Evolutionary conservation across 1,140 invertebrate genomes (phyloP), one percentile per base, ranked within the genome.

Genomic region (Drosophila sproati): DNA sequence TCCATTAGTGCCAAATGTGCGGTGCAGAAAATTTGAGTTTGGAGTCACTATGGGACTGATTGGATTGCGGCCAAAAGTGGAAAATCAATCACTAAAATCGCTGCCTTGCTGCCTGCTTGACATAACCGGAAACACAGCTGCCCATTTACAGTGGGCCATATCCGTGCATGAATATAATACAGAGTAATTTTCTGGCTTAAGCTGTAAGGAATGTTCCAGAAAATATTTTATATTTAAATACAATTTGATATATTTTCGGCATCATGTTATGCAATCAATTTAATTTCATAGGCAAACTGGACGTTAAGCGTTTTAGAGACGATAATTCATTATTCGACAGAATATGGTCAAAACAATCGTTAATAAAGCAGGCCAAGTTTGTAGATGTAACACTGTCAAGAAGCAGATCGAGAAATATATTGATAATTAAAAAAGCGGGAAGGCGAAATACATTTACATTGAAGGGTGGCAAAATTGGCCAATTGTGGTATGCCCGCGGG

Each of bases 1-100:
- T 86, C 82, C 82, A 86, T 82, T 82, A 82, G 73, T 72, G 50
- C 56, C 31, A 79, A 78, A 68, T 63, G 75, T 50, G 47, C 34
- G 31, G 20, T 45, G 41, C n/a, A 3, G 8, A 28, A 55, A 20
- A 4, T 12, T 39, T 2, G 28, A 4, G 3, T 12, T 5, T 3
- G 12, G 10, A 32, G 8, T 4, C 20, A 20, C 20, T 20, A 34
- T 29, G 6, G 32, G 52, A 28, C 4, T 62, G 43, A 57, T 47
- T 59, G 45, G 45, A 37, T 47, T 67, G 31, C n/a, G 8, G 5
- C 20, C 8, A 45, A 12, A 48, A 6, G 31, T 34, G 34, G 34
- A 5, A 43, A 43, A 43, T n/a, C 39, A 43, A 43, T 43, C 39
- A n/a, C 39, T 0, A 43, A 43, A 43, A 4, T n/a, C 10, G 10